These are phyloP conservation scores for Lymantria dispar DNA, from an alignment of 2,888 invertebrate genomes.

Conservation along the genomic window DNA sequence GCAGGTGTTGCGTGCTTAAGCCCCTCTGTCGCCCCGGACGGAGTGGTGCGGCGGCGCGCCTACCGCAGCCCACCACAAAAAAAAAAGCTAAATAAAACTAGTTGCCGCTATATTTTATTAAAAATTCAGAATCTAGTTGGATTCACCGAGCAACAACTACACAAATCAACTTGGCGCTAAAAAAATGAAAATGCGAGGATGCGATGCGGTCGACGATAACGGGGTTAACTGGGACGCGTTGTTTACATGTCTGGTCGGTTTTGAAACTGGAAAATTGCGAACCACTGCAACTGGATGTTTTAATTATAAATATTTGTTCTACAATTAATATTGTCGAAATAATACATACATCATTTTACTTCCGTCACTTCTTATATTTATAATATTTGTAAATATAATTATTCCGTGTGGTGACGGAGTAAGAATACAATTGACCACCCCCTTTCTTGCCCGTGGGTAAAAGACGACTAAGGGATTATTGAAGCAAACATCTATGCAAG, in stretches of 20 bases:
- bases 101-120: not conserved
- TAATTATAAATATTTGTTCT: constrained; percentile 49
- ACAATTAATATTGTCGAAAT: constrained; percentile 38
- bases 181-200: constrained; percentile 48
- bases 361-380: too few relatives aligned
- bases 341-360: not conserved
- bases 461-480: too few relatives aligned
- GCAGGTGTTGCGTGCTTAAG: too few relatives aligned
- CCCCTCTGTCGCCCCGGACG: too few relatives aligned
- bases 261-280: constrained; percentile 40
- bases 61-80: too few relatives aligned
- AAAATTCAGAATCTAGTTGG: constrained; percentile 36
- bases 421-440: too few relatives aligned
- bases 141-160: constrained; percentile 45
- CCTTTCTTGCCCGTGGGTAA: too few relatives aligned
- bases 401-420: too few relatives aligned
- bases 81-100: too few relatives aligned
- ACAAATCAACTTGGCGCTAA: constrained; percentile 58
- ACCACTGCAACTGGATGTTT: constrained; percentile 46
- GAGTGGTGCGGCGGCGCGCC: too few relatives aligned
- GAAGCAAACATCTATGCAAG: too few relatives aligned
- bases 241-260: constrained; percentile 59
- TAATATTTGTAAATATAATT: too few relatives aligned
- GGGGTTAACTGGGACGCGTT: constrained; percentile 61
- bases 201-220: constrained; percentile 51